Base-by-base conservation (phyloP, 2,888 invertebrate genomes). In the Heliothis peltigera region DNA sequence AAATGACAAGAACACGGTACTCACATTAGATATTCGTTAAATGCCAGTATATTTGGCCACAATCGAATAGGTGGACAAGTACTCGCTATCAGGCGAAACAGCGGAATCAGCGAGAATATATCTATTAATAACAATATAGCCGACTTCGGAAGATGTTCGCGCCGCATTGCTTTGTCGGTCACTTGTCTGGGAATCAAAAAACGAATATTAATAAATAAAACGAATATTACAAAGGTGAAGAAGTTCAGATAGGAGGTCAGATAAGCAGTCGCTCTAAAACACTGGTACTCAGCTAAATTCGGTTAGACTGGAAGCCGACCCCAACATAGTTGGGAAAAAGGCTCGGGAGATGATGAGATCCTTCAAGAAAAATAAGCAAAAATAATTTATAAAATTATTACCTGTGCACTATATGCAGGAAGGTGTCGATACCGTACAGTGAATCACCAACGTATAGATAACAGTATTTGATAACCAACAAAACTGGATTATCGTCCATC, bases 41-140 rank as follows among this genome's bases (percentile, higher is more conserved):
- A 89, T 2, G 82, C 75, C n/a, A 89, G 63, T 15, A 91, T 67
- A 56, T 91, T 90, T 0, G 91, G 91, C 84, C 85, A 90, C 1
- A 90, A 35, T 32, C 74, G 62, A 2, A 77, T 49, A 0, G 71
- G 65, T 0, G 80, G 72, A 52, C 89, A 90, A 0, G 65, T 43
- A 0, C 80, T 82, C 2, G 64, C 57, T 15, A 84, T 4, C 4
- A 91, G 64, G 7, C 82, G 81, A 55, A 74, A 85, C 35, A 89
- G 85, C 1, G 91, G 91, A 21, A 90, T 82, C 4, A 90, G 28
- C 3, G 90, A 84, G 28, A 88, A 54, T 0, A 91, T 63, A 64
- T 91, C 90, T 10, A 89, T 42, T 4, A 87, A 21, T 8, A 91
- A 70, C 1, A 86, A 65, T 21, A 84, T 69, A 1, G 80, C 86